Base-by-base conservation (phyloP, 2,888 invertebrate genomes). In the Lepidonotus clava region DNA sequence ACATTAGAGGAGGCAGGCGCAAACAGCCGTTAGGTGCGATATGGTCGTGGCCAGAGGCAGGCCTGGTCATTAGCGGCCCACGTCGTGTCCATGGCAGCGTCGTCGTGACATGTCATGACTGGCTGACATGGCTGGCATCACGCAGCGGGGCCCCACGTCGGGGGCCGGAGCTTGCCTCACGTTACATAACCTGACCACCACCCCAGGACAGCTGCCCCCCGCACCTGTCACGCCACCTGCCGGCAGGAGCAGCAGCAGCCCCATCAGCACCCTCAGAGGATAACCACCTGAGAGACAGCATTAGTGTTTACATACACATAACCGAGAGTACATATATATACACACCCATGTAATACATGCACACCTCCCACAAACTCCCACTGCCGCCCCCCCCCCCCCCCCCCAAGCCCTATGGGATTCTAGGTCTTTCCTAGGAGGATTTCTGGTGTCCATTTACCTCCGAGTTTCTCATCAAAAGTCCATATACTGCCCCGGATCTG, bases 151-250 rank as follows among this genome's bases (percentile, higher is more conserved):
- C n/a, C n/a, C n/a, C n/a, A n/a, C n/a, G n/a, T n/a, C n/a, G n/a
- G n/a, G n/a, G n/a, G 66, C n/a, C 66, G 28, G 11, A 24, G 28
- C 66, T 66, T 66, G 66, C 24, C 66, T 66, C 66, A 66, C 32
- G 14, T 66, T 66, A 66, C 66, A 66, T 66, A 66, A 66, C 66
- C n/a, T 24, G 66, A 24, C 2, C 24, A 11, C 32, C 28, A 32
- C 24, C 28, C n/a, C 32, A 32, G n/a, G 66, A 24, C 32, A 24
- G 66, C 66, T 66, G 28, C 24, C 14, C 66, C 32, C n/a, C 66
- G n/a, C 66, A 66, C 66, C 66, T 66, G 66, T 24, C 66, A 66
- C 28, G 66, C 66, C 66, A 66, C 66, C 66, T 66, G 66, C 28
- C 28, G 66, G 28, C 46, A 46, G 46, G 8, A 8, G 46, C 46